Evolutionary conservation across 2,113 vertebrate genomes (phyloP).

Genomic region (Pomatorhinus ruficollis): DNA sequence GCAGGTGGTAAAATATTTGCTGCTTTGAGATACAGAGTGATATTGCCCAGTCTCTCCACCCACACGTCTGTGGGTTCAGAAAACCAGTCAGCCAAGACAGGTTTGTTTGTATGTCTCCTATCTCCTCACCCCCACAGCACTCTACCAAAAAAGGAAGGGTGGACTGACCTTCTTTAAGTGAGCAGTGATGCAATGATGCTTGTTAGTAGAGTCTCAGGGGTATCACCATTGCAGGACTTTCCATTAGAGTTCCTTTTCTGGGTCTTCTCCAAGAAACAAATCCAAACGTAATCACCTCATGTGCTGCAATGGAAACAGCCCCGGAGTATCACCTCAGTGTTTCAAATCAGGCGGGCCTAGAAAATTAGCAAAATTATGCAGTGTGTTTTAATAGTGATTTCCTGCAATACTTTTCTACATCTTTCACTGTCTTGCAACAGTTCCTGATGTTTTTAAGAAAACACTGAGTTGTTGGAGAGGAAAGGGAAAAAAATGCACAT

Average conservation of each 20-base stretch:
- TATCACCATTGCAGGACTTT: background rate
- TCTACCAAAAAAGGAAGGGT: background rate
- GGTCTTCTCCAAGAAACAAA: constrained; percentile 39
- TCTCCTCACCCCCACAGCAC: background rate
- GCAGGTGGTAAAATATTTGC: background rate
- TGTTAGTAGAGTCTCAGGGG: constrained; percentile 2
- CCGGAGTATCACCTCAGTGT: background rate
- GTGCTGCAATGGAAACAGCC: background rate
- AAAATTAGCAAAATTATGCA: background rate
- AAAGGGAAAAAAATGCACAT: background rate
- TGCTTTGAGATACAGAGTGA: background rate
- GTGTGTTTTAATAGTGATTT: background rate
- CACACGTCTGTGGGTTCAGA: background rate
- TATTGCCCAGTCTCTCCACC: background rate
- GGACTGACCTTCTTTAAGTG: background rate
- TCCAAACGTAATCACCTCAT: background rate
- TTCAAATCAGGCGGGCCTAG: background rate
- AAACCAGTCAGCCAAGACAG: background rate
- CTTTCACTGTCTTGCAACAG: background rate
- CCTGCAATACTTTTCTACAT: background rate
- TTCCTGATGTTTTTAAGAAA: background rate
- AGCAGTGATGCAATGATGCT: background rate
- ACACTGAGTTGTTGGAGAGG: background rate
- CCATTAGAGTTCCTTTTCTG: background rate
- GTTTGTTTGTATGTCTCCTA: background rate